A percentile compares a stretch with the other conserved stretches of the same genome.
phyloP scores from a whole-genome alignment of 2,888 invertebrate species.

The Agriotes lineatus region DNA sequence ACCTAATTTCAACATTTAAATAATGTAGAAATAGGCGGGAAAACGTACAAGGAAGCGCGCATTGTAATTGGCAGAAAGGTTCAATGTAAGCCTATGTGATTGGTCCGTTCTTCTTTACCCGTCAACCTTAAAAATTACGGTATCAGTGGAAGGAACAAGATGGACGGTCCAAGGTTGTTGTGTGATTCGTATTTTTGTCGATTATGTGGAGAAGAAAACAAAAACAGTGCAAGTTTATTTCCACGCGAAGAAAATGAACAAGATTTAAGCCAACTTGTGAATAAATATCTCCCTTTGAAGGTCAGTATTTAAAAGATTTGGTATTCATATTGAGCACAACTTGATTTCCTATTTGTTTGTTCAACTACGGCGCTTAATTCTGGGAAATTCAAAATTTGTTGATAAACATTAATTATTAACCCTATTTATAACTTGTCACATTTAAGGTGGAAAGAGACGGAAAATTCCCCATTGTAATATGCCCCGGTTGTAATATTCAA shows the following conservation, averaged over 20 bases:
- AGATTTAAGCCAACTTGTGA: slow-evolving; percentile 75
- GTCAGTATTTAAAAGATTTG: slow-evolving; percentile 65
- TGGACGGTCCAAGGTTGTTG: slow-evolving; percentile 60
- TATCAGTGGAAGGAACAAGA: slow-evolving; percentile 21
- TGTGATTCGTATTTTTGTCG: slow-evolving; percentile 80
- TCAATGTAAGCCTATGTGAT: not conserved
- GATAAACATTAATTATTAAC: too few relatives aligned
- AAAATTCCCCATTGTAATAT: slow-evolving; percentile 78
- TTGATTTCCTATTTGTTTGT: slow-evolving; percentile 57
- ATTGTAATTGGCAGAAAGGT: not conserved
- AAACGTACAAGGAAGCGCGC: not conserved
- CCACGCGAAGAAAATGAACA: slow-evolving; percentile 70
- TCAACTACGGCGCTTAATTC: slow-evolving; percentile 38
- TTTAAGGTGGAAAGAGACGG: slow-evolving; percentile 78
- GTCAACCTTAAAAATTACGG: not conserved
- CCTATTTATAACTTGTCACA: slow-evolving; percentile 13
- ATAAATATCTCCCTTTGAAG: slow-evolving; percentile 81
- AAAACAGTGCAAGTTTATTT: slow-evolving; percentile 77
- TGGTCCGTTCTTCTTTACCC: not conserved
- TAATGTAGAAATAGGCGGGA: not conserved
- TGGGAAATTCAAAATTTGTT: slow-evolving; percentile 55
- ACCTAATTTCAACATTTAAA: too few relatives aligned
- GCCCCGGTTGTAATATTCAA: slow-evolving; percentile 82
- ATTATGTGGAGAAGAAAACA: slow-evolving; percentile 81
- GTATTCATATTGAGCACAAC: slow-evolving; percentile 55